Evolutionary conservation across 1,140 invertebrate genomes (phyloP), one percentile per base, ranked within the genome.

Genomic region (Lysiphlebus fabarum): DNA sequence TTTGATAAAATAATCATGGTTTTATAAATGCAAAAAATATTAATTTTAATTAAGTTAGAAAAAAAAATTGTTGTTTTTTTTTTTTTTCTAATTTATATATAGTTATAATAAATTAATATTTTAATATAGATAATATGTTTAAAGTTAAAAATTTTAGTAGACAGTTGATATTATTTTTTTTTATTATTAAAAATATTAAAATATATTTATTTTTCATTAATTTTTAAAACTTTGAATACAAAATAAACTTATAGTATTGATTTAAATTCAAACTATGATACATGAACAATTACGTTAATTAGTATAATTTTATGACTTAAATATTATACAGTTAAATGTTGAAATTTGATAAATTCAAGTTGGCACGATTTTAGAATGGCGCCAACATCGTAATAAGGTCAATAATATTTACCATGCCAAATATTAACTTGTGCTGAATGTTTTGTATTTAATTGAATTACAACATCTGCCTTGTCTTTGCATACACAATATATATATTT

Each of bases 251-350:
- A n/a, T n/a, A 41, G 33, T 33, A 56, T 56, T 44, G 54, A 56
- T 56, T 33, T 33, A 12, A 47, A n/a, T 56, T 43, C 54, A 33
- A 56, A 56, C 54, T 1, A 26, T 26, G 17, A 36, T 38, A 56
- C 44, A 47, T 56, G 54, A 47, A 44, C 47, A 56, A 56, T 56
- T 56, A 56, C 47, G 54, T 47, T 56, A 56, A 56, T 56, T 56
- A 47, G 47, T 56, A 43, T 56, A 56, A 56, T 56, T 56, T 56
- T 33, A 41, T 12, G 17, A 26, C 0, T 26, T 7, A 45, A n/a
- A 6, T 33, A 44, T 56, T 47, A 56, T 44, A 42, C 54, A 11
- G 36, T n/a, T 47, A 37, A 56, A 44, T 44, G 43, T 47, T 43
- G 34, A 48, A 56, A 56, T 56, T 45, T 7, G 40, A 47, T 33